Conservation (phyloP, 2,797 vertebrate genomes). For the Pelochelys cantorii region DNA sequence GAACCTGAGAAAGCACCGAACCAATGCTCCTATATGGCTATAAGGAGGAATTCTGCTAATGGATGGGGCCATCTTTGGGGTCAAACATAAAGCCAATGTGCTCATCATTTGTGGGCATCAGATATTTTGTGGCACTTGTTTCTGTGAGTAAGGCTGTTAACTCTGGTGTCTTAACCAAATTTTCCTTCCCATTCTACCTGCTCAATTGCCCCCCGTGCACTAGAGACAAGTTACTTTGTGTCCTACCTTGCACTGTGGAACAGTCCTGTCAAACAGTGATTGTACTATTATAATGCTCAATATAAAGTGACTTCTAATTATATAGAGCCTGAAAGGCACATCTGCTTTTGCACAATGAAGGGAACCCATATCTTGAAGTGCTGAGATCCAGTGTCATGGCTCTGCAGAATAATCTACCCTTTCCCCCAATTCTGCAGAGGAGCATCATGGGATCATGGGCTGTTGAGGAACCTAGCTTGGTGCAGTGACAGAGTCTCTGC, state of each 20-base stretch:
- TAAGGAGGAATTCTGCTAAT: neutral
- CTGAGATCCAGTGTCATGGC: neutral
- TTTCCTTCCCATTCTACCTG: neutral
- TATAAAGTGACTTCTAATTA: neutral
- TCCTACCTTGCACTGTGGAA: neutral
- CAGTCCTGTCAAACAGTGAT: neutral
- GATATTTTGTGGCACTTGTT: neutral
- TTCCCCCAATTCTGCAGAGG: neutral
- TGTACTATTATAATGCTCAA: neutral
- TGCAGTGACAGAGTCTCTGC: neutral
- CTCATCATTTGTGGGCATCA: neutral
- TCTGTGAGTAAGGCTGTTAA: neutral
- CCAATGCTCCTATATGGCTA: neutral
- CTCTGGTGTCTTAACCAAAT: neutral
- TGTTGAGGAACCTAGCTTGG: neutral
- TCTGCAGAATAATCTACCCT: neutral
- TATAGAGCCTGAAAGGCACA: neutral
- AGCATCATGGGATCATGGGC: neutral
- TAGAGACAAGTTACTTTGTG: neutral
- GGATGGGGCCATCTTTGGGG: neutral
- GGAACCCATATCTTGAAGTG: neutral
- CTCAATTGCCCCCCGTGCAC: neutral
- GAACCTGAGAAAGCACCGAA: neutral
- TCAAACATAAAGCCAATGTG: neutral
- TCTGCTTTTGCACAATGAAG: constrained; percentile 16